Evolutionary conservation across 2,797 vertebrate species (phyloP), one percentile per base, ranked within the genome.

Genomic region (Gadopsis marmoratus): DNA sequence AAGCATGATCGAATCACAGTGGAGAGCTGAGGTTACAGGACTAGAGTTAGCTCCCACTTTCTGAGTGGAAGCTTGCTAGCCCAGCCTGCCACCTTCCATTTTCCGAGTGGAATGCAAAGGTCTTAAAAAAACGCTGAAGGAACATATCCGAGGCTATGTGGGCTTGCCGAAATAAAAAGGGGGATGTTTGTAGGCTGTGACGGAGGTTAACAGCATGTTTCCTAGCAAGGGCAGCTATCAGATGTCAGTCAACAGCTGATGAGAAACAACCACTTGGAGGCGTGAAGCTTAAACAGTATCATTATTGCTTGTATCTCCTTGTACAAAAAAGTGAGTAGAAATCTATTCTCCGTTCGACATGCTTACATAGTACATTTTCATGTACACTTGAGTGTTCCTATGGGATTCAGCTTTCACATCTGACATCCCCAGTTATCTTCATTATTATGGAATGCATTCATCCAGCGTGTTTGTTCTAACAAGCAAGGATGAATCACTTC

Each of bases 401-500:
- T 71, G 35, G 33, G 23, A 61, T 58, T 73, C 45, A 59, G 21
- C 65, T 4, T 76, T 86, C 64, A 70, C 37, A 47, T 81, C 19
- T 50, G 65, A 88, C 73, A 81, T 29, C 19, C 35, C 31, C 21
- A 74, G 71, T 89, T 81, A 85, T 91, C 79, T 86, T 88, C 86
- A 89, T 91, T 81, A 89, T 80, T 70, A 70, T 55, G 83, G 88
- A 90, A 92, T 86, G 85, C 79, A 62, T 84, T 91, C 73, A 67
- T 78, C 83, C 77, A 77, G 47, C 11, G 29, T 82, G 55, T 88
- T 90, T 90, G 81, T 92, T 86, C 88, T 64, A 82, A 89, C 80
- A 88, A 86, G 87, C 82, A 70, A 19, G 9, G 54, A 91, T 85
- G 79, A 94, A 86, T 94, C 90, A 91, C 82, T 92, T 92, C 90